Percentiles rank a stretch among this genome's conserved stretches.
phyloP scores from a whole-genome alignment of 2,797 vertebrate species.

The Gorsachius magnificus region DNA sequence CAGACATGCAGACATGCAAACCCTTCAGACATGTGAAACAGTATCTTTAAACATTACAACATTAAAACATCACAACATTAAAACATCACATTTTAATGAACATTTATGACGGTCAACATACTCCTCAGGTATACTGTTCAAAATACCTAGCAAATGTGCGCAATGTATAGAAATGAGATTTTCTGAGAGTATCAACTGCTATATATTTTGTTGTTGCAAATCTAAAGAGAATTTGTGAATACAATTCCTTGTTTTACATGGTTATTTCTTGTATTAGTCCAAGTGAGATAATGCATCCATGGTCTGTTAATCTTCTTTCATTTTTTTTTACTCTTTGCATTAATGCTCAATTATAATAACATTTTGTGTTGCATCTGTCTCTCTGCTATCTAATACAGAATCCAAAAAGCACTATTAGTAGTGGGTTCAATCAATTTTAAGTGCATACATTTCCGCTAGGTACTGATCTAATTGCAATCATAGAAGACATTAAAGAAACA shows the following conservation, averaged over 20 bases:
- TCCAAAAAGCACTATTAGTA: slow-evolving; percentile 69
- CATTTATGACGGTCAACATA: background rate
- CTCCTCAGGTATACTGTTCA: background rate
- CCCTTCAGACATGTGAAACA: background rate
- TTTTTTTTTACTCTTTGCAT: slow-evolving; percentile 7
- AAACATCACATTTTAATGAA: background rate
- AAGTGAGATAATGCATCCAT: slow-evolving; percentile 16
- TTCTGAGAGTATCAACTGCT: background rate
- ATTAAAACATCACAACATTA: background rate
- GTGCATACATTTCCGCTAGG: slow-evolving; percentile 73
- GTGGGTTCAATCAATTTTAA: slow-evolving; percentile 71
- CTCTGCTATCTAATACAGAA: slow-evolving; percentile 54
- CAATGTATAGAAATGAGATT: background rate
- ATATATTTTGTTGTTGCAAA: background rate
- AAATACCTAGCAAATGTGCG: background rate
- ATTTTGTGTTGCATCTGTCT: slow-evolving; percentile 43
- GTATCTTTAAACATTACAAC: background rate
- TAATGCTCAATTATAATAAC: slow-evolving; percentile 66
- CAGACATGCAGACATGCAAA: background rate
- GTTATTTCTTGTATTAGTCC: slow-evolving; percentile 27
- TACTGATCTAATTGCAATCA: slow-evolving; percentile 76
- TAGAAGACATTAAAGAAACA: slow-evolving; percentile 70
- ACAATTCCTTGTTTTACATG: background rate
- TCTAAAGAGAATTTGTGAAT: background rate
- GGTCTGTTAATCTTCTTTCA: slow-evolving; percentile 33